Evolutionary conservation across 2,113 vertebrate species (phyloP), one percentile per base, ranked within the genome.

Genomic region (Sialia sialis): DNA sequence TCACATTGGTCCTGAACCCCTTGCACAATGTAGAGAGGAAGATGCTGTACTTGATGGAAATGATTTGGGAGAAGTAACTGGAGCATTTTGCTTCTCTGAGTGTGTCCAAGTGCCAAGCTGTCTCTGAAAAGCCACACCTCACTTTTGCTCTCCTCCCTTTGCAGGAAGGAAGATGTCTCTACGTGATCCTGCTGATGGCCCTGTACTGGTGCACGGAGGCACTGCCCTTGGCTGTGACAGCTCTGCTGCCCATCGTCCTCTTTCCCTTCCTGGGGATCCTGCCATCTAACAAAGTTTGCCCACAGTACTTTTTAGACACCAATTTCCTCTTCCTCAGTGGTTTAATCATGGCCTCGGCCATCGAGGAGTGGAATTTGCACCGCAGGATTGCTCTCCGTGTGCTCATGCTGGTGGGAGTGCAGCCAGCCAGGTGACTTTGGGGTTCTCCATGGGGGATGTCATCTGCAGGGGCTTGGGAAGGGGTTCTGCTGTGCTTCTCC

Each of bases 321-420:
- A 99, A 99, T 92, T 99, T 99, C 93, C 99, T 99, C 69, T 99
- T 99, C 80, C 97, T 99, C 89, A 99, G 99, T 13, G 99, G 99
- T 3, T 98, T 99, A n/a, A 97, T 99, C 78, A 98, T 99, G 99
- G 99, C 99, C 11, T 98, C 98, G 0, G 99, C 99, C 76, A 99
- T 99, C 3, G 99, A 99, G 96, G 98, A 99, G 92, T 99, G 99
- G 98, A 99, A 99, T 63, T 98, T 99, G 34, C 99, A 99, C 89
- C 98, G 98, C 51, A 98, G 99, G 79, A 99, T 99, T 6, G 99
- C 99, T 2, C 98, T 99, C 73, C 98, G 98, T 75, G 97, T 99
- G 46, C 98, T 99, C 13, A 98, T 98, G 95, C 75, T 99, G 26
- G 98, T 99, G 7, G 99, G 99, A 69, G 98, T 99, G 8, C 98